A percentile compares a stretch with the other conserved stretches of the same genome.
Conservation (phyloP, 2,113 vertebrate genomes). For the Cygnus atratus region DNA sequence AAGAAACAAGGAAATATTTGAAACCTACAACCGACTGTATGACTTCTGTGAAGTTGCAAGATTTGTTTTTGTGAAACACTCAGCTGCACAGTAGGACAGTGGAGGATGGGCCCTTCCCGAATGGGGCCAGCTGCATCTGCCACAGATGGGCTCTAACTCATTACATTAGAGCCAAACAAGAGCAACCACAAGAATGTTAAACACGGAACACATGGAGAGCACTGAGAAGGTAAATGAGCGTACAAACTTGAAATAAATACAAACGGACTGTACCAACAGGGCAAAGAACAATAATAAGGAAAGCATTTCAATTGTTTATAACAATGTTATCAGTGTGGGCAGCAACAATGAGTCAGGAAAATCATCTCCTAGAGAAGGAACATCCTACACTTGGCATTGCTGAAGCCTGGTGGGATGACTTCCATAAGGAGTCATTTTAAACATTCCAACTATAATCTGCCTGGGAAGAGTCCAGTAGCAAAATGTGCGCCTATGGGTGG, state of each 20-base stretch:
- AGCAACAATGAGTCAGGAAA: slow-evolving; percentile 39
- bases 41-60: background rate
- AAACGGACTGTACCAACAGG: slow-evolving; percentile 8
- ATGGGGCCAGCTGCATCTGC: background rate
- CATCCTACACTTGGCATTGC: background rate
- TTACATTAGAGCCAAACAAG: background rate
- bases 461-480: slow-evolving; percentile 22
- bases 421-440: slow-evolving; percentile 9
- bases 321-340: slow-evolving; percentile 20
- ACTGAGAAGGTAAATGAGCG: background rate
- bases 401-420: slow-evolving; percentile 15
- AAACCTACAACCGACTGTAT: background rate
- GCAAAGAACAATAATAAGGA: background rate
- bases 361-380: slow-evolving; percentile 37
- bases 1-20: background rate
- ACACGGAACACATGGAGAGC: background rate
- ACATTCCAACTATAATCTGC: slow-evolving; percentile 19
- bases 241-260: background rate
- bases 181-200: background rate
- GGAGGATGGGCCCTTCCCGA: background rate
- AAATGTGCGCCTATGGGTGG: background rate
- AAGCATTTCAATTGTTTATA: slow-evolving; percentile 27
- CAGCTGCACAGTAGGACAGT: background rate
- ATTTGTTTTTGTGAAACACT: background rate
- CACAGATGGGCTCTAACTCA: background rate